These are phyloP conservation scores for Hassar affinis DNA, from an alignment of 2,113 vertebrate species.

Conservation along the genomic window DNA sequence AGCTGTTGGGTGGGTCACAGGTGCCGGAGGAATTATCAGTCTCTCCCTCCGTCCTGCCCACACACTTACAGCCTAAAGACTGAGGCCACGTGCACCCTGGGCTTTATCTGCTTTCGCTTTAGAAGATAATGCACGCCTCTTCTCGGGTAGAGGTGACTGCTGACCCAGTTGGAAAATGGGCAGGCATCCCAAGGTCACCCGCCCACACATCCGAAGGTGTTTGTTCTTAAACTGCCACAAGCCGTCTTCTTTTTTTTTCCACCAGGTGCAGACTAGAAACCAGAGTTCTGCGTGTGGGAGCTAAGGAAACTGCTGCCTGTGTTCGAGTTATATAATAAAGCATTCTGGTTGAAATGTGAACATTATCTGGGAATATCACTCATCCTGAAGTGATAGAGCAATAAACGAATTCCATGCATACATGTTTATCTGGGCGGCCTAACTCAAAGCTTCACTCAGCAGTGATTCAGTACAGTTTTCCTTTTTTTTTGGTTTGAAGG, in stretches of 20 bases:
- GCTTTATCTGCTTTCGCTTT: slow-evolving; percentile 54
- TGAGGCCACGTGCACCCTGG: slow-evolving; percentile 49
- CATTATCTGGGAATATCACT: slow-evolving; percentile 25
- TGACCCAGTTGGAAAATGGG: slow-evolving; percentile 68
- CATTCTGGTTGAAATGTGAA: slow-evolving; percentile 28
- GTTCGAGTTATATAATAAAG: slow-evolving; percentile 41
- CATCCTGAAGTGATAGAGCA: background rate
- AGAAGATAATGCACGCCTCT: slow-evolving; percentile 54
- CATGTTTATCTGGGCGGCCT: slow-evolving; percentile 2
- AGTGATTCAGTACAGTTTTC: background rate
- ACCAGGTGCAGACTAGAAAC: slow-evolving; percentile 54
- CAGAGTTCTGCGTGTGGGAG: slow-evolving; percentile 32
- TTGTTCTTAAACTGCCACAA: slow-evolving; percentile 62
- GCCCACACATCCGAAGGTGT: slow-evolving; percentile 60
- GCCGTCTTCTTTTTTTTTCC: slow-evolving; percentile 53
- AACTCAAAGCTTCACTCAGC: background rate
- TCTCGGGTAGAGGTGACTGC: slow-evolving; percentile 59
- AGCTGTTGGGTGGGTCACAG: slow-evolving; percentile 70
- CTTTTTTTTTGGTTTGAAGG: background rate
- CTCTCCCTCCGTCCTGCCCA: slow-evolving; percentile 58
- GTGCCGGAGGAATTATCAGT: slow-evolving; percentile 68
- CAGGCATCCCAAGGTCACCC: slow-evolving; percentile 68
- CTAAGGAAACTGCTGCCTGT: slow-evolving; percentile 33
- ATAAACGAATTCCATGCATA: slow-evolving; percentile 1
- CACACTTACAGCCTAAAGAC: slow-evolving; percentile 51